These are phyloP conservation scores for Acleris holmiana DNA, from an alignment of 2,888 invertebrate genomes.

Conservation along the genomic window DNA sequence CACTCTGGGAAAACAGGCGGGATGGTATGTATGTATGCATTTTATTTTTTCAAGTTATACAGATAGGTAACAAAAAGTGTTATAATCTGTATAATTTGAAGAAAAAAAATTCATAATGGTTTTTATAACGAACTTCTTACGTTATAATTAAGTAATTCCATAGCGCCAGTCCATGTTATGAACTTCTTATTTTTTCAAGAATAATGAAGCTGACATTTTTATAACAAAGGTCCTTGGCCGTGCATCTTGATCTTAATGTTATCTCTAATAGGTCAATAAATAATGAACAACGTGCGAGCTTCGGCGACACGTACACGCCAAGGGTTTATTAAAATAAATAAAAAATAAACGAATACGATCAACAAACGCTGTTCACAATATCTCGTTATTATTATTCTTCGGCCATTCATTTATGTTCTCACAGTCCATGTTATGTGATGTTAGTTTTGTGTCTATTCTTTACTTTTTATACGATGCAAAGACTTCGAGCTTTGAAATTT, in stretches of 20 bases:
- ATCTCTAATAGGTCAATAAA: conserved; percentile 85
- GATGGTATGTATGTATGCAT: no score
- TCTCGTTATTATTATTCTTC: conserved; percentile 60
- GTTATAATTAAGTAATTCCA: background rate
- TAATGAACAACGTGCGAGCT: conserved; percentile 82
- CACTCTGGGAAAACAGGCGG: no score
- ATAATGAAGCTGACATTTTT: conserved; percentile 84
- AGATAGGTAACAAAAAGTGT: no score
- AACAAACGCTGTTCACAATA: conserved; percentile 62
- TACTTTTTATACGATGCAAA: no score
- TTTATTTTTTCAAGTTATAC: no score
- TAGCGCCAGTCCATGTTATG: conserved; percentile 62
- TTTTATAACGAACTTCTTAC: background rate
- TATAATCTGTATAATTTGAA: no score
- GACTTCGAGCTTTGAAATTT: no score
- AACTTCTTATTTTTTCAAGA: conserved; percentile 74
- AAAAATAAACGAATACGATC: conserved; percentile 68
- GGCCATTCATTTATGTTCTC: conserved; percentile 29
- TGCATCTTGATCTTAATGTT: conserved; percentile 84
- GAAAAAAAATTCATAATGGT: no score
- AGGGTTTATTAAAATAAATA: conserved; percentile 75
- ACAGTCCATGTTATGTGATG: conserved; percentile 6
- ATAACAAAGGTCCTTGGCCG: conserved; percentile 85
- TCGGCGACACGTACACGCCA: conserved; percentile 78
- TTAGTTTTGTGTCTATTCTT: background rate